Conservation (phyloP, 2,888 invertebrate genomes). For the Brenthis hecate region DNA sequence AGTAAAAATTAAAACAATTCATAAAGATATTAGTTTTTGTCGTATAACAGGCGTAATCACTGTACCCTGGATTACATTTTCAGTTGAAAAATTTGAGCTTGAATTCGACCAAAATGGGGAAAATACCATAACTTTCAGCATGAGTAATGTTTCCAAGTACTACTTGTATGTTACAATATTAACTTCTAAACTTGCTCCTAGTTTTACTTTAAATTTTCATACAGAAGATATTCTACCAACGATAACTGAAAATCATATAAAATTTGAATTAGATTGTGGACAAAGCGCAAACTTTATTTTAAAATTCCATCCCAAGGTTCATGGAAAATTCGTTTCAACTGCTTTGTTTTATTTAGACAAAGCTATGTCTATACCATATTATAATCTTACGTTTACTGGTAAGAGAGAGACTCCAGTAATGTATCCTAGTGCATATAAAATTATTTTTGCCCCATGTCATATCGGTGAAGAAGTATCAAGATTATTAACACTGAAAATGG, state of each 20-base stretch:
- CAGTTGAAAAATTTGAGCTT: conserved; percentile 67
- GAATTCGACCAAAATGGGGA: conserved; percentile 49
- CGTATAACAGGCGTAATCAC: conserved; percentile 70
- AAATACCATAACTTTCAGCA: conserved; percentile 61
- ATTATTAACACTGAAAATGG: conserved; percentile 55
- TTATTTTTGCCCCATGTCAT: conserved; percentile 67
- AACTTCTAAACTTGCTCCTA: conserved; percentile 61
- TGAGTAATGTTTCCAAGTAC: conserved; percentile 71
- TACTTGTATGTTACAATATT: conserved; percentile 59
- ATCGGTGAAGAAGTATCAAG: conserved; percentile 52
- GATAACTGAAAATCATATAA: conserved; percentile 58
- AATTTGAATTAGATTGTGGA: conserved; percentile 60
- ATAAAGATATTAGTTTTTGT: conserved; percentile 69
- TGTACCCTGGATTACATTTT: conserved; percentile 68
- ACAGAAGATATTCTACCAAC: conserved; percentile 51
- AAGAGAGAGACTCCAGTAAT: conserved; percentile 57
- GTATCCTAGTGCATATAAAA: conserved; percentile 55
- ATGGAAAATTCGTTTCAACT: conserved; percentile 63
- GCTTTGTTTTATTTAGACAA: conserved; percentile 69
- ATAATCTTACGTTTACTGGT: conserved; percentile 70
- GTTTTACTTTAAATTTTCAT: conserved; percentile 57
- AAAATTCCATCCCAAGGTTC: conserved; percentile 66
- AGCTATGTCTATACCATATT: conserved; percentile 64
- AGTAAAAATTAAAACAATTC: conserved; percentile 60
- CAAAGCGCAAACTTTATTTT: conserved; percentile 51